phyloP scores from a whole-genome alignment of 2,797 vertebrate genomes.

The Perdix hodgsoniae region DNA sequence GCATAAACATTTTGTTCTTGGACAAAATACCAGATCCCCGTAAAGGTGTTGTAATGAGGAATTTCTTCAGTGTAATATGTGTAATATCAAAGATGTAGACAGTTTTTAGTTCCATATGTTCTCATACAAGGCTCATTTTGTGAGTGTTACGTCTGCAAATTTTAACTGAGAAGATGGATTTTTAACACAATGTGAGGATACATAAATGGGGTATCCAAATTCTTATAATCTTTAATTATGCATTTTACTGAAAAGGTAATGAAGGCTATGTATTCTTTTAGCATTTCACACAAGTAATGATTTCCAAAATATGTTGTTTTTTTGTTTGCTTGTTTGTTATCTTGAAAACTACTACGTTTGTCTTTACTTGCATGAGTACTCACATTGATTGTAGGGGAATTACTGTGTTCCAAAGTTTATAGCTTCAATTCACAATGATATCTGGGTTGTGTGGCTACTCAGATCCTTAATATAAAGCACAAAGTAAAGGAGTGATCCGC shows the following conservation, averaged over 20 bases:
- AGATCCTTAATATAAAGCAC: neutral
- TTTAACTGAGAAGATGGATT: conserved; percentile 35
- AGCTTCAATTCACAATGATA: neutral
- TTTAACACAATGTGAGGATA: neutral
- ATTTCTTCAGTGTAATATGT: conserved; percentile 41
- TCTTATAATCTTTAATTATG: neutral
- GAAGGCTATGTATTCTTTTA: neutral
- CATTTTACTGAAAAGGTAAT: neutral
- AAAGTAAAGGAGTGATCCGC: neutral
- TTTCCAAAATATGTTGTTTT: neutral
- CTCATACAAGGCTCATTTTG: neutral
- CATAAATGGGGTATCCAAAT: neutral
- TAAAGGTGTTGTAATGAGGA: conserved; percentile 71
- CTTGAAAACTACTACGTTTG: neutral
- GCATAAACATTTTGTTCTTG: conserved; percentile 64
- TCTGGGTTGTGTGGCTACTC: neutral
- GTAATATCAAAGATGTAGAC: conserved; percentile 51
- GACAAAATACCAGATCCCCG: conserved; percentile 62
- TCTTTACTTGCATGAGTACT: neutral
- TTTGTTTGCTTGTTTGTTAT: neutral
- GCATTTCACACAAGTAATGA: neutral
- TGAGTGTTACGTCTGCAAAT: neutral
- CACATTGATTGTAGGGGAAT: neutral
- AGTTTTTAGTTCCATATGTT: conserved; percentile 28
- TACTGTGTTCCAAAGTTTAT: neutral